Percentiles rank a stretch among this genome's conserved stretches.
phyloP scores from a whole-genome alignment of 2,888 invertebrate species.

The Drosophila kambysellisi region DNA sequence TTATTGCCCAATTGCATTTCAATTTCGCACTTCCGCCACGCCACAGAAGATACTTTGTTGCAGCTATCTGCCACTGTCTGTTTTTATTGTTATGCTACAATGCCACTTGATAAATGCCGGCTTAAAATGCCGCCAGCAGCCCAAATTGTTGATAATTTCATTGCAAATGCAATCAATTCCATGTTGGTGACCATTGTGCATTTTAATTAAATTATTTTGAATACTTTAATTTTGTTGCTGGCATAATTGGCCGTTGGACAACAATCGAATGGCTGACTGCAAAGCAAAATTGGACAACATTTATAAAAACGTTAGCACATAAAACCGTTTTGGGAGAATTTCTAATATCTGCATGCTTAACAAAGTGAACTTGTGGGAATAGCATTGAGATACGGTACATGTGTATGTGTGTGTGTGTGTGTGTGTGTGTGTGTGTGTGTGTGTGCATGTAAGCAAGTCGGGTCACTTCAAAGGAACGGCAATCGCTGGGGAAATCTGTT shows the following conservation, averaged over 20 bases:
- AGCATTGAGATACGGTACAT: slow-evolving; percentile 2
- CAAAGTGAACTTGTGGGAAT: slow-evolving; percentile 69
- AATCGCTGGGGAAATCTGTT: slow-evolving; percentile 74
- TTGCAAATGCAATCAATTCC: slow-evolving; percentile 50
- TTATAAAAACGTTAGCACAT: slow-evolving; percentile 27
- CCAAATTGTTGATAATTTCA: slow-evolving; percentile 54
- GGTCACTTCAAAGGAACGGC: slow-evolving; percentile 60
- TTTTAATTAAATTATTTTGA: slow-evolving; percentile 60
- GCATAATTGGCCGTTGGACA: slow-evolving; percentile 41
- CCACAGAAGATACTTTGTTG: slow-evolving; percentile 29
- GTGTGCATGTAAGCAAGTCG: slow-evolving; percentile 8
- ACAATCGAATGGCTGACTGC: slow-evolving; percentile 8
- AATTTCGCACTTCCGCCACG: slow-evolving; percentile 47
- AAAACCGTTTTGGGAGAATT: slow-evolving; percentile 55
- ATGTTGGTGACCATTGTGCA: slow-evolving; percentile 31
- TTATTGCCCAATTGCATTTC: slow-evolving; percentile 60
- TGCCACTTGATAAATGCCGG: slow-evolving; percentile 43
- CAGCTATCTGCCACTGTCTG: slow-evolving; percentile 23
- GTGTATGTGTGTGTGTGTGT: not conserved
- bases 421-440: not conserved
- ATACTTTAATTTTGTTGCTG: not conserved
- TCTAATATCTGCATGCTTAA: slow-evolving; percentile 47
- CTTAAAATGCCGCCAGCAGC: slow-evolving; percentile 23
- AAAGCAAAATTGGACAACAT: slow-evolving; percentile 34
- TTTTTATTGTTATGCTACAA: slow-evolving; percentile 32